Conservation (phyloP, 2,113 vertebrate genomes). For the Mormoops blainvillei region DNA sequence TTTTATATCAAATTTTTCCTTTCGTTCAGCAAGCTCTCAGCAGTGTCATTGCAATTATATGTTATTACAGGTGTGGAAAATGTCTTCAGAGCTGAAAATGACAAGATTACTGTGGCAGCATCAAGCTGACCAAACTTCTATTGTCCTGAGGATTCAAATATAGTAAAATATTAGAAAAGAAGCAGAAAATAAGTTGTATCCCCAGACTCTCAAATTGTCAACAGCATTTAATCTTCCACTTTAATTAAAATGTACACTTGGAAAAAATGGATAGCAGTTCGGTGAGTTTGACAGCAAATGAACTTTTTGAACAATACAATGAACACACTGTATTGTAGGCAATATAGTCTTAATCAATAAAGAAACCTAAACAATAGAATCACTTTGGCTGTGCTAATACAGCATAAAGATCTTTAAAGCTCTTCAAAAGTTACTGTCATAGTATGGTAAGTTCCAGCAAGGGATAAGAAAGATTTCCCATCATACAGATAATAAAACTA, state of each 20-base stretch:
- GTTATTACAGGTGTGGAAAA: neutral
- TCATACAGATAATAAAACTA: slow-evolving; percentile 6
- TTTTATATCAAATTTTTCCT: slow-evolving; percentile 13
- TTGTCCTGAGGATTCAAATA: slow-evolving; percentile 13
- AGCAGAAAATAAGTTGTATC: neutral
- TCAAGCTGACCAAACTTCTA: neutral
- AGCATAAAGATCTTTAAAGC: slow-evolving; percentile 13
- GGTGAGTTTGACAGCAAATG: neutral
- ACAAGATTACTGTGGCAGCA: neutral
- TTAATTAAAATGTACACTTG: slow-evolving; percentile 17
- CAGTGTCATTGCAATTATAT: slow-evolving; percentile 24
- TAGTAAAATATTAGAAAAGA: slow-evolving; percentile 20
- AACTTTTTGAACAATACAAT: slow-evolving; percentile 40
- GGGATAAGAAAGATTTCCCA: neutral
- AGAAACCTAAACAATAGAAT: slow-evolving; percentile 11
- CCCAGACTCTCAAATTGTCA: slow-evolving; percentile 37
- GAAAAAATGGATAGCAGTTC: neutral
- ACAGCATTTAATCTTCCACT: neutral
- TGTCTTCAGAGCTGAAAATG: slow-evolving; percentile 31
- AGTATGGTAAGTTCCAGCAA: neutral
- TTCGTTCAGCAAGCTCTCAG: slow-evolving; percentile 23
- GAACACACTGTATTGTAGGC: neutral
- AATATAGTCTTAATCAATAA: neutral
- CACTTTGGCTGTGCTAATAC: neutral
- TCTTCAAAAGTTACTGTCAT: slow-evolving; percentile 1